These are phyloP conservation scores for Orchestia grillus DNA, from an alignment of 1,140 invertebrate species.

Conservation along the genomic window DNA sequence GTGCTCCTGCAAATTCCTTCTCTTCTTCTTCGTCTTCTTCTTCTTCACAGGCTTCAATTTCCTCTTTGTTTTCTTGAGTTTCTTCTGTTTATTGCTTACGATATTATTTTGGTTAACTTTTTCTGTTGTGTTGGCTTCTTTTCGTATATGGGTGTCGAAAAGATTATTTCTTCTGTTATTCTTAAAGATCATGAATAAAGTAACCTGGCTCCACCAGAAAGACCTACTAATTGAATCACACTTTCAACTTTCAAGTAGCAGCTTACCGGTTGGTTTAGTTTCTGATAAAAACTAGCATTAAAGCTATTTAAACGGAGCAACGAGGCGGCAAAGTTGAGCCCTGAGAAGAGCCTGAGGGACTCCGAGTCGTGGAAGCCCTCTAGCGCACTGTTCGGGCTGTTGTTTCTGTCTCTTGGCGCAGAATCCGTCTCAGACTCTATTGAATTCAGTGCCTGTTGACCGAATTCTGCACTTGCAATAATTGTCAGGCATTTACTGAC, in stretches of 20 bases:
- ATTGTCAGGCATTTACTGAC: neutral
- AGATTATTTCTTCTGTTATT: neutral
- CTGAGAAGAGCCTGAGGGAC: neutral
- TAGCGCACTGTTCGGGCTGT: neutral
- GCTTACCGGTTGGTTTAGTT: too few relatives aligned
- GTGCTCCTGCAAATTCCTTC: neutral
- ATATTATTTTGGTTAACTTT: too few relatives aligned
- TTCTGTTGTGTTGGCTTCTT: too few relatives aligned
- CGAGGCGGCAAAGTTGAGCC: neutral
- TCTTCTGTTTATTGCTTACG: too few relatives aligned
- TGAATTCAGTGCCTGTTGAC: neutral
- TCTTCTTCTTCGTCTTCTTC: neutral
- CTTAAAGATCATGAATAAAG: neutral
- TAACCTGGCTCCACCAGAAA: neutral
- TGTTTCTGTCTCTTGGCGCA: constrained; percentile 6
- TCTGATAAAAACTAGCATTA: neutral
- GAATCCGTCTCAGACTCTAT: neutral
- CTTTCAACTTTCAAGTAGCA: neutral
- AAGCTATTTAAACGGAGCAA: neutral
- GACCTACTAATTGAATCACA: neutral
- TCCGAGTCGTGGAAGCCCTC: neutral
- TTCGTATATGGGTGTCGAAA: too few relatives aligned
- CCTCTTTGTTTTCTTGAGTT: neutral
- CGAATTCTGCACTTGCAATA: neutral
- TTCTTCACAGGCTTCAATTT: neutral